Conservation (phyloP, 2,113 vertebrate species). For the Lagopus leucura region DNA sequence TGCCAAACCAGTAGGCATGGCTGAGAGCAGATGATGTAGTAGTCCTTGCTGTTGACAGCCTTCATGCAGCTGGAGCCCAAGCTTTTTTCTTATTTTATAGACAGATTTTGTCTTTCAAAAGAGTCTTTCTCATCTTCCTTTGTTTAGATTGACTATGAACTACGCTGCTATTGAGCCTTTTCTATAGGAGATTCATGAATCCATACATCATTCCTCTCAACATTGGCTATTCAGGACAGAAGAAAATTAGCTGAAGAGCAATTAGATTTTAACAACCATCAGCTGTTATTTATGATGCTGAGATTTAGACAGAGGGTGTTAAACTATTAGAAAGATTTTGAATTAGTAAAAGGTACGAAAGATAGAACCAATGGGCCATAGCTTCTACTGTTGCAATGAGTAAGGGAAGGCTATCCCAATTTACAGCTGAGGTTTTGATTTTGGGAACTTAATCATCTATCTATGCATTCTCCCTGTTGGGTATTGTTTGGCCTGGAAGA, state of each 20-base stretch:
- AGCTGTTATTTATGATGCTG: background rate
- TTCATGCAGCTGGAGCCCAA: background rate
- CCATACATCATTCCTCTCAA: background rate
- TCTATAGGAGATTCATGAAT: background rate
- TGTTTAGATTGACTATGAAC: background rate
- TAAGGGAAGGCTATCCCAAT: background rate
- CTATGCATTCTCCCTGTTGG: background rate
- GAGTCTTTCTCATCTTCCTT: background rate
- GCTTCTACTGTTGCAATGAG: background rate
- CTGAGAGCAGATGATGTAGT: background rate
- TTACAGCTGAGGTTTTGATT: background rate
- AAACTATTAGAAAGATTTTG: background rate
- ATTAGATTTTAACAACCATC: background rate
- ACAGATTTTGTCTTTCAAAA: background rate
- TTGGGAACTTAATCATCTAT: background rate
- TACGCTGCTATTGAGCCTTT: background rate
- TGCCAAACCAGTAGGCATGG: background rate
- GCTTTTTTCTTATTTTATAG: background rate
- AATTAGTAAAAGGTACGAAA: background rate
- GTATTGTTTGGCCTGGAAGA: background rate
- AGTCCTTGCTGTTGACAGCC: background rate
- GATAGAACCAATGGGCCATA: fast-evolving
- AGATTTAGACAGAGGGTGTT: background rate
- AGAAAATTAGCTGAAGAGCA: background rate
- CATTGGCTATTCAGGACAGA: background rate